Percentiles rank a stretch among this genome's conserved stretches.
Evolutionary conservation across 2,888 invertebrate species (phyloP).

Genomic region (Erpobdella octoculata): DNA sequence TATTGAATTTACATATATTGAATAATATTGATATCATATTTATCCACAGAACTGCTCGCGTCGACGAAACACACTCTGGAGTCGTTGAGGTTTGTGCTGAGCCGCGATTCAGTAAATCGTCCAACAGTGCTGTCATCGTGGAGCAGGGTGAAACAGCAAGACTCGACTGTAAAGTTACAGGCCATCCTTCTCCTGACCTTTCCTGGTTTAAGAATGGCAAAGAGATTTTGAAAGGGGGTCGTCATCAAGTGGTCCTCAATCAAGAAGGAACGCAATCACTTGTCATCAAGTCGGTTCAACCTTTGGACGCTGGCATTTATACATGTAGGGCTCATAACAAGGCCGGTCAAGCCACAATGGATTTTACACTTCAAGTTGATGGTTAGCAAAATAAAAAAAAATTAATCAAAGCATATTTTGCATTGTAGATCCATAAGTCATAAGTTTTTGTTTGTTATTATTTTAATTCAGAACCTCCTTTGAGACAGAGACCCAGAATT

Average conservation of each 20-base stretch:
- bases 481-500: too few species aligned
- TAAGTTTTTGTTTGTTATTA: too few species aligned
- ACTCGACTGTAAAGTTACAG: conserved; percentile 47
- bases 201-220: conserved; percentile 55
- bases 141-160: conserved; percentile 54
- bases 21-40: too few species aligned
- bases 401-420: too few species aligned
- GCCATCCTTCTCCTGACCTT: conserved; percentile 26
- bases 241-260: conserved; percentile 69
- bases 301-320: conserved; percentile 81
- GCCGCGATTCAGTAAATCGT: conserved; percentile 46
- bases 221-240: conserved; percentile 72
- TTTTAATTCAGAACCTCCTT: too few species aligned
- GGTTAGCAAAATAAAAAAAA: conserved; percentile 49
- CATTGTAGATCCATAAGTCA: too few species aligned
- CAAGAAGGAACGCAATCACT: conserved; percentile 91
- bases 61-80: conserved; percentile 40
- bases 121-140: conserved; percentile 50
- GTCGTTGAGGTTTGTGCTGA: conserved; percentile 47
- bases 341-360: conserved; percentile 83
- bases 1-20: too few species aligned
- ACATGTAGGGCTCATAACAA: conserved; percentile 88
- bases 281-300: conserved; percentile 82
- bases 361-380: conserved; percentile 73
- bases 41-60: too few species aligned